Evolutionary conservation across 2,113 vertebrate genomes (phyloP).

Genomic region (western clawed frog (Xenopus tropicalis)): DNA sequence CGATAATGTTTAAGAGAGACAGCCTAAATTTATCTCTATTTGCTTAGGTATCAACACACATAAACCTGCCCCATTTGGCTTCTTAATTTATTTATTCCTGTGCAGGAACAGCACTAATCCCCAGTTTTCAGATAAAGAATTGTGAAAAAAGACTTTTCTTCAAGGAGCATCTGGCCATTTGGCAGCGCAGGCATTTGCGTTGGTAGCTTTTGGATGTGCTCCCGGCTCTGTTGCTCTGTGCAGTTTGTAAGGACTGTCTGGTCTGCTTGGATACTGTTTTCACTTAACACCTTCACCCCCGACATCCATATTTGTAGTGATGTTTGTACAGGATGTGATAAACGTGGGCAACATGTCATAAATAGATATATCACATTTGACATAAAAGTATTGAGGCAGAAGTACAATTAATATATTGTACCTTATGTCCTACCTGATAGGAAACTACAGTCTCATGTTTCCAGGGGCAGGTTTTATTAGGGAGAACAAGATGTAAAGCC

Average conservation of each 20-base stretch:
- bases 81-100: neutral
- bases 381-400: neutral
- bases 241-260: conserved; percentile 24
- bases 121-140: conserved; percentile 3
- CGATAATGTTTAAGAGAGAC: no score
- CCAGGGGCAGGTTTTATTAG: no score
- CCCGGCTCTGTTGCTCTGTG: neutral
- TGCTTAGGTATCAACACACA: conserved; percentile 3
- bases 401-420: no score
- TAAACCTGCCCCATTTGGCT: conserved; percentile 7
- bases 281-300: conserved; percentile 37
- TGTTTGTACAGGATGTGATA: neutral
- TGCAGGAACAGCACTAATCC: conserved; percentile 5
- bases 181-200: neutral
- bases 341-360: conserved; percentile 11
- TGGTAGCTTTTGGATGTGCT: conserved; percentile 1
- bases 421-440: no score
- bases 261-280: conserved; percentile 34
- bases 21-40: conserved; percentile 4
- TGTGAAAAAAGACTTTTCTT: conserved; percentile 15
- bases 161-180: conserved; percentile 23
- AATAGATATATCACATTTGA: conserved; percentile 10
- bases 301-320: conserved; percentile 13
- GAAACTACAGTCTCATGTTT: no score
- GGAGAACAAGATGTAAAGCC: no score